phyloP scores from a whole-genome alignment of 2,888 invertebrate genomes.

The Oxytorus armatus region DNA sequence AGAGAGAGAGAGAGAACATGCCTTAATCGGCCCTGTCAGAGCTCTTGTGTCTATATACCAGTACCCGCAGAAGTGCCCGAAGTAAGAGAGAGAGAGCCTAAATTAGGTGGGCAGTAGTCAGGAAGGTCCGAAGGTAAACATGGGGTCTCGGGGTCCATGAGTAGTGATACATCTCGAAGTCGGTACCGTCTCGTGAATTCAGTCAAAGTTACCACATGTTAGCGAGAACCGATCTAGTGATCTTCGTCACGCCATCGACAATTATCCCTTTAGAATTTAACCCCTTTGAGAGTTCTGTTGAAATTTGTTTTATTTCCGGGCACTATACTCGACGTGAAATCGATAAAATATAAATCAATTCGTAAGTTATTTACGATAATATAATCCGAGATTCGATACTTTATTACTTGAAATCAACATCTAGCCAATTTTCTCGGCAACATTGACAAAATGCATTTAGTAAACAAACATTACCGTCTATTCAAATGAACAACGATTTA shows the following conservation, averaged over 20 bases:
- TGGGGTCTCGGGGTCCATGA: slow-evolving; percentile 29
- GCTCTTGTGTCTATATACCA: slow-evolving; percentile 57
- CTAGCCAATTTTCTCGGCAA: neutral
- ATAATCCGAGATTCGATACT: too few species aligned
- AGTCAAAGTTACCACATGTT: slow-evolving; percentile 45
- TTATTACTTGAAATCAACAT: neutral
- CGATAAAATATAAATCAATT: too few species aligned
- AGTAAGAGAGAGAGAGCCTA: slow-evolving; percentile 44
- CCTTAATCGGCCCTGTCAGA: slow-evolving; percentile 59
- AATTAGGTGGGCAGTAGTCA: slow-evolving; percentile 61
- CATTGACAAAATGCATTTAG: too few species aligned
- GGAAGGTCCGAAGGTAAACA: slow-evolving; percentile 64
- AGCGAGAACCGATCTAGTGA: slow-evolving; percentile 18
- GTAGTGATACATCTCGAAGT: slow-evolving; percentile 8
- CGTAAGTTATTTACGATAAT: too few species aligned
- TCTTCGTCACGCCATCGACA: neutral
- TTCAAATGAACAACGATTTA: too few species aligned
- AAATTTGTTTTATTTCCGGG: slow-evolving; percentile 18
- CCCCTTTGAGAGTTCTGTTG: slow-evolving; percentile 24
- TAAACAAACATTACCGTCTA: too few species aligned
- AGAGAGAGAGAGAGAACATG: slow-evolving; percentile 17
- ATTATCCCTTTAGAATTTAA: slow-evolving; percentile 13
- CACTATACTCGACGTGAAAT: neutral
- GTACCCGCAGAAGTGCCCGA: slow-evolving; percentile 54
- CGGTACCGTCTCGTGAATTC: slow-evolving; percentile 15